phyloP scores from a whole-genome alignment of 2,797 vertebrate genomes.

The Peromyscus aztecus region DNA sequence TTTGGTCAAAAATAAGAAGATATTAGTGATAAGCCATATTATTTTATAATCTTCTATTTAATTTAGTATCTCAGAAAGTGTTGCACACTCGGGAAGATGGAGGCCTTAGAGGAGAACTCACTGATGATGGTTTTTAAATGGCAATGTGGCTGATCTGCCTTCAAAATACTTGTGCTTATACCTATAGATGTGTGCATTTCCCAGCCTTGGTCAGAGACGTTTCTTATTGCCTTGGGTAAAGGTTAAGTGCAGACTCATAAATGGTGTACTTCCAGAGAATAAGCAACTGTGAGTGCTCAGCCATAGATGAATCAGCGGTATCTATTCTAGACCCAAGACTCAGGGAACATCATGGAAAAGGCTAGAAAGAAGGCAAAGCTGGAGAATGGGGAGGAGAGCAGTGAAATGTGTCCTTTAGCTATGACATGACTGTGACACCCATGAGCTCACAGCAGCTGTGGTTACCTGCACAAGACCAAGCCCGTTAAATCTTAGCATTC shows the following conservation, averaged over 20 bases:
- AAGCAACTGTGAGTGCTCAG: neutral
- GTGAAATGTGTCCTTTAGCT: neutral
- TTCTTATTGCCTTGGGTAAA: neutral
- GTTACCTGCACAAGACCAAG: neutral
- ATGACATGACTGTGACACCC: neutral
- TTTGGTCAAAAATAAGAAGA: conserved; percentile 43
- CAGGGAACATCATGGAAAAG: neutral
- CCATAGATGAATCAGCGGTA: no score
- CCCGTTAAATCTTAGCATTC: neutral
- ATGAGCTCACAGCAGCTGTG: neutral
- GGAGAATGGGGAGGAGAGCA: neutral
- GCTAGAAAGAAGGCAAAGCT: neutral
- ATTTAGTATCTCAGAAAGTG: neutral
- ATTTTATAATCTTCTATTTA: neutral
- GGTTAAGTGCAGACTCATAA: no score
- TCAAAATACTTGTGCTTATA: neutral
- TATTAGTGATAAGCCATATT: neutral
- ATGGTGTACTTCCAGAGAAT: neutral
- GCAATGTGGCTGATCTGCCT: no score
- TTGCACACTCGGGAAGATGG: neutral
- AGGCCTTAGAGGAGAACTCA: neutral
- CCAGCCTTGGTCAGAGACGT: neutral
- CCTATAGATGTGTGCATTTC: neutral
- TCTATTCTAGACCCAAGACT: neutral
- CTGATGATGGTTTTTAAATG: neutral